Evolutionary conservation across 2,797 vertebrate genomes (phyloP), one percentile per base, ranked within the genome.

Genomic region (Phataginus tricuspis): DNA sequence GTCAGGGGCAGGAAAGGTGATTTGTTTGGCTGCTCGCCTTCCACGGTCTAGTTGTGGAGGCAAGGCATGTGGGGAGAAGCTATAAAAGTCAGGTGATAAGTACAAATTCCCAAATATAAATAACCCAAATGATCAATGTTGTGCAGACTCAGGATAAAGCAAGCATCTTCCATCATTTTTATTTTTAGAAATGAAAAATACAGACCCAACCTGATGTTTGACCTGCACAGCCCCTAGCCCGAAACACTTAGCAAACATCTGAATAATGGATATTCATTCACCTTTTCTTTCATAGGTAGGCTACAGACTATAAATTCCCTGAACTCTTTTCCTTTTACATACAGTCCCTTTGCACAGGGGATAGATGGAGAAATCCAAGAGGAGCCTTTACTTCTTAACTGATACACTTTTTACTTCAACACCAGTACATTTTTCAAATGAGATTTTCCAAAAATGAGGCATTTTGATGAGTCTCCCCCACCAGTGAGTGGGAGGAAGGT

Each of bases 101-200:
- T 64, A 71, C 71, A 66, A 29, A 72, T 84, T 61, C 31, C 19
- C 53, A 64, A 53, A 4, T 92, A 14, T n/a, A 55, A 37, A 63
- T 39, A 80, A 75, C 5, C 10, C 8, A 69, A 75, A 75, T 69
- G 25, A 64, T 79, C 19, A 4, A 29, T 82, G 13, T 61, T 94
- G 74, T 37, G 29, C 31, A 45, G 15, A 27, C 45, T 66, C 21
- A 2, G 34, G 27, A 57, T 85, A 79, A 91, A 91, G 45, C 42
- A 87, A 34, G 80, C 29, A 53, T 34, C 34, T 25, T 75, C 23
- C 9, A 55, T 71, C 34, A 63, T 90, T 91, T 88, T 95, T 79
- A 64, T 91, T 91, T 94, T 88, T 57, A 82, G 55, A 42, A 94
- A 71, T 42, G 37, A 86, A 80, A 61, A 69, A 51, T 75, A 57